These are phyloP conservation scores for Nasonovia ribisnigri DNA, from an alignment of 2,888 invertebrate genomes.

Conservation along the genomic window DNA sequence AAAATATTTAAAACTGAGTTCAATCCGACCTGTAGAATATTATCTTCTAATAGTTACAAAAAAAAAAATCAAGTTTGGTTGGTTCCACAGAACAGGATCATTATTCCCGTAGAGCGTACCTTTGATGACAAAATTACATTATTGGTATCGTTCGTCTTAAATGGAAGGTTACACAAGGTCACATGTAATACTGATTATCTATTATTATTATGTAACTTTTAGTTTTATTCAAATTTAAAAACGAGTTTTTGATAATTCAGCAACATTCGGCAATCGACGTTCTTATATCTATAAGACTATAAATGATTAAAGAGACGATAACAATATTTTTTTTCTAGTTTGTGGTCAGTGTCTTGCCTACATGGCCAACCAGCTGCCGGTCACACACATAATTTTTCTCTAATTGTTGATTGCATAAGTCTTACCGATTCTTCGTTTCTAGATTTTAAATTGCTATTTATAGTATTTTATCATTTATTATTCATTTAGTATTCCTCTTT, in stretches of 20 bases:
- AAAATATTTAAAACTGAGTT: no score
- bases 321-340: neutral
- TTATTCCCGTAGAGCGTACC: no score
- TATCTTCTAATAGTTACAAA: no score
- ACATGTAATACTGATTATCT: no score
- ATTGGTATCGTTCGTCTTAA: no score
- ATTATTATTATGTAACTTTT: no score
- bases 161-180: no score
- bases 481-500: neutral
- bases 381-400: neutral
- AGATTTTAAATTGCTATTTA: neutral
- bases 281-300: neutral
- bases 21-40: no score
- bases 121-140: no score
- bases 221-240: neutral
- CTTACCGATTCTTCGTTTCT: neutral
- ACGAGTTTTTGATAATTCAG: neutral
- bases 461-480: neutral
- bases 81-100: no score
- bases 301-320: neutral
- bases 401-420: neutral
- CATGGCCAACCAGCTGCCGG: neutral
- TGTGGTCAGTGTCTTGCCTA: neutral
- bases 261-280: neutral
- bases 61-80: no score